phyloP scores from a whole-genome alignment of 2,797 vertebrate genomes.

The Danio choprae region DNA sequence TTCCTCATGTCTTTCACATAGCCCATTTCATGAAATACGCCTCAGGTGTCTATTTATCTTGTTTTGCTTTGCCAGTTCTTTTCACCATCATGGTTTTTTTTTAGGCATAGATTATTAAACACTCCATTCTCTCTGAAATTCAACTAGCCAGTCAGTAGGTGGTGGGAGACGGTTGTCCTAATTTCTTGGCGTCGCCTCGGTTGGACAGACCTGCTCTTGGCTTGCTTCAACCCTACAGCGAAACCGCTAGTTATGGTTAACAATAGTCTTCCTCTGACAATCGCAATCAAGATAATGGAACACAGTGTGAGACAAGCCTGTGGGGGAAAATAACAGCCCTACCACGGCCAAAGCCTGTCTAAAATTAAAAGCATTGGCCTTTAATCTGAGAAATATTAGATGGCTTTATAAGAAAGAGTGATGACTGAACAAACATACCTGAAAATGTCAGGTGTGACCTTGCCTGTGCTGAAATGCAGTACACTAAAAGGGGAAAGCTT shows the following conservation, averaged over 20 bases:
- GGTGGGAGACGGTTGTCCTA: conserved; percentile 47
- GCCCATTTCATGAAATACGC: not conserved
- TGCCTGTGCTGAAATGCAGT: conserved; percentile 25
- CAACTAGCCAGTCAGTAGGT: conserved; percentile 41
- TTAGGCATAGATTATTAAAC: conserved; percentile 6
- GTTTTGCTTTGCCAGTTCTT: not conserved
- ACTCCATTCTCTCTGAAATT: conserved; percentile 7
- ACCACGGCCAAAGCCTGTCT: conserved; percentile 43
- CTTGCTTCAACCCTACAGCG: conserved; percentile 6
- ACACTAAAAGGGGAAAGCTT: not conserved
- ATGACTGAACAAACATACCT: conserved; percentile 41
- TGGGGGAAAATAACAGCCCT: conserved; percentile 14
- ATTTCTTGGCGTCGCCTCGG: conserved; percentile 41
- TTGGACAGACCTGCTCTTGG: conserved; percentile 25
- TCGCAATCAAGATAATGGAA: conserved; percentile 64
- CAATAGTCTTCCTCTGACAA: conserved; percentile 57
- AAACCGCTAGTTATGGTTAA: conserved; percentile 49
- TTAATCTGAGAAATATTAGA: conserved; percentile 63
- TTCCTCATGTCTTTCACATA: not conserved
- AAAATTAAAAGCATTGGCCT: conserved; percentile 53
- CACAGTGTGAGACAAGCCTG: conserved; percentile 51
- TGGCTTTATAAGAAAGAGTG: conserved; percentile 59
- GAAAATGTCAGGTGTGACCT: conserved; percentile 47
- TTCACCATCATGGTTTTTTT: not conserved
- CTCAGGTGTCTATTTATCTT: not conserved